Conservation (phyloP, 53 echinoderm and acorn worm genomes). For the Holothuria leucospilota region DNA sequence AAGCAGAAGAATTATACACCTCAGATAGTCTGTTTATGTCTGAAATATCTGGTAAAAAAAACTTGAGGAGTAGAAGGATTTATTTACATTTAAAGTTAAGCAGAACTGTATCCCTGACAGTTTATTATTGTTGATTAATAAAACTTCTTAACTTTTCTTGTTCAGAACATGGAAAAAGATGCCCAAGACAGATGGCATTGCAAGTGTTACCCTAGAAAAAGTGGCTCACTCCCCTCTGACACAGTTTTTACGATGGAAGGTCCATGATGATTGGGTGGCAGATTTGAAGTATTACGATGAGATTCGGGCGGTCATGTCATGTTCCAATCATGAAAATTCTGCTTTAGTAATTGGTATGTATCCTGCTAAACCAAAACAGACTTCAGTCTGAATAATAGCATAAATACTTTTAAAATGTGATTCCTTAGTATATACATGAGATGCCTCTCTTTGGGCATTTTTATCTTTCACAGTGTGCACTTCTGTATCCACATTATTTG, state of each 20-base stretch:
- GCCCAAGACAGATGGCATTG: conserved; percentile 99
- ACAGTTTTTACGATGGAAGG: conserved; percentile 94
- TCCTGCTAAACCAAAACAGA: too few species aligned
- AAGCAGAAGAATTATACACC: too few species aligned
- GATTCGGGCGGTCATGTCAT: conserved; percentile 91
- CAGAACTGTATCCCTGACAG: not conserved
- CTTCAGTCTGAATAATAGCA: too few species aligned
- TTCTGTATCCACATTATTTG: too few species aligned
- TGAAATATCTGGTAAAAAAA: too few species aligned
- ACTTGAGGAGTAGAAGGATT: too few species aligned
- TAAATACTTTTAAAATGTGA: too few species aligned
- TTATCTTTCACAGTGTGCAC: too few species aligned
- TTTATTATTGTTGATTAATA: not conserved
- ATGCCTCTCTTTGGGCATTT: too few species aligned
- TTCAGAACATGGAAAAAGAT: conserved; percentile 98
- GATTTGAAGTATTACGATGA: conserved; percentile 95
- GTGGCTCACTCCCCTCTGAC: conserved; percentile 94
- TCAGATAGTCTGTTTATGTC: too few species aligned
- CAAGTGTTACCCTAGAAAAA: conserved; percentile 97
- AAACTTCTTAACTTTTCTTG: not conserved
- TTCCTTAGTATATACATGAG: too few species aligned
- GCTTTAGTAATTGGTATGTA: conserved; percentile 95
- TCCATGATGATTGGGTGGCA: conserved; percentile 95
- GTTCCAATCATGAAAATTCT: conserved; percentile 93
- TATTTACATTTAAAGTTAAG: not conserved